phyloP scores from a whole-genome alignment of 2,797 vertebrate species.

The Aplochiton taeniatus region DNA sequence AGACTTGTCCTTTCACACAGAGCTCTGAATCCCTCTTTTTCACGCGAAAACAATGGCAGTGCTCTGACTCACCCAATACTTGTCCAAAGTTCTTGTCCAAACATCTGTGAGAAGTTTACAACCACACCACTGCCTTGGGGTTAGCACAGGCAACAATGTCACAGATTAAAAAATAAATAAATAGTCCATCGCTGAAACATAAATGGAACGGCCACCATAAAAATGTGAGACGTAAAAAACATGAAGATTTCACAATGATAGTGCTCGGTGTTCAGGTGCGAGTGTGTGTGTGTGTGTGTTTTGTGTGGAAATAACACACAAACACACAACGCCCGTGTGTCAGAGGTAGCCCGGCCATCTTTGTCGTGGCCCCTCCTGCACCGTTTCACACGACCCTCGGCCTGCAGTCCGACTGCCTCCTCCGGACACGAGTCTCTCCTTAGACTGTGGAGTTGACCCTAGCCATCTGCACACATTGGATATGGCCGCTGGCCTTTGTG shows the following conservation, averaged over 20 bases:
- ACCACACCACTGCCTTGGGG: neutral
- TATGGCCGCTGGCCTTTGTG: conserved; percentile 30
- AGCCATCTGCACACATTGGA: conserved; percentile 11
- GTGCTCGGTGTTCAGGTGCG: too few species aligned
- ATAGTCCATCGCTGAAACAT: conserved; percentile 35
- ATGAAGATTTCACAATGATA: too few species aligned
- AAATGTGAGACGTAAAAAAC: conserved; percentile 40
- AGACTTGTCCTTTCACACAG: conserved; percentile 51
- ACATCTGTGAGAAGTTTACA: neutral
- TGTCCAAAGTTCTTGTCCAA: conserved; percentile 36
- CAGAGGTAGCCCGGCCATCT: conserved; percentile 1
- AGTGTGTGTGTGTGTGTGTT: too few species aligned
- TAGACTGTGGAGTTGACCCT: neutral
- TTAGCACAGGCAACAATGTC: neutral
- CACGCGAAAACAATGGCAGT: conserved; percentile 49
- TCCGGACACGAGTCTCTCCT: conserved; percentile 5
- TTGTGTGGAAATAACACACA: neutral
- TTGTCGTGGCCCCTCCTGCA: conserved; percentile 1
- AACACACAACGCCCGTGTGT: neutral
- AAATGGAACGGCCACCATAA: conserved; percentile 39
- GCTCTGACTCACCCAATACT: conserved; percentile 59
- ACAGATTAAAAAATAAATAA: conserved; percentile 4
- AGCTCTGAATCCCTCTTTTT: conserved; percentile 60
- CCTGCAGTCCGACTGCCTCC: conserved; percentile 13
- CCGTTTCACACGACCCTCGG: conserved; percentile 10